phyloP scores from a whole-genome alignment of 2,797 vertebrate genomes.

The Adrianichthys oophorus region DNA sequence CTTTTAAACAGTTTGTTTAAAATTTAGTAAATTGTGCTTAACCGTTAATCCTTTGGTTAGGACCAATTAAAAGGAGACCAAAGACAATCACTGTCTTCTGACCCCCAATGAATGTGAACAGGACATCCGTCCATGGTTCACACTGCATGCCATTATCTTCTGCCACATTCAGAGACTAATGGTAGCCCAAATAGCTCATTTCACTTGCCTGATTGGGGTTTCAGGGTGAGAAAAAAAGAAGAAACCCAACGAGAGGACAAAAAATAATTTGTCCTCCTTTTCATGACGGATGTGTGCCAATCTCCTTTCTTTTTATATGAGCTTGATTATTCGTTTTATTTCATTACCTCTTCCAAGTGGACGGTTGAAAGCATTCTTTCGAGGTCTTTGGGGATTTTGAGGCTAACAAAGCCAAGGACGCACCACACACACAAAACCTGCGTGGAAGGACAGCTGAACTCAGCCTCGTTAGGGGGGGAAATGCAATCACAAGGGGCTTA shows the following conservation, averaged over 20 bases:
- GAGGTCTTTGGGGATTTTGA: constrained; percentile 60
- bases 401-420: constrained; percentile 68
- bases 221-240: constrained; percentile 31
- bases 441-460: constrained; percentile 67
- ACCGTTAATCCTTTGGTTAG: too few species aligned
- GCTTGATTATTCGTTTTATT: constrained; percentile 72
- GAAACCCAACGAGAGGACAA: constrained; percentile 54
- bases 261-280: constrained; percentile 69
- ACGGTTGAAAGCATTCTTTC: constrained; percentile 74
- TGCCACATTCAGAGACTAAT: constrained; percentile 1
- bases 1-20: too few species aligned
- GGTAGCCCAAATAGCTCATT: too few species aligned
- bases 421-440: constrained; percentile 19
- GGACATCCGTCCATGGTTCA: not conserved
- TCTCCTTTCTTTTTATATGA: constrained; percentile 67
- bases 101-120: constrained; percentile 16
- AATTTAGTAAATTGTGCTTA: too few species aligned
- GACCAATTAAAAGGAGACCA: constrained; percentile 3
- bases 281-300: constrained; percentile 64
- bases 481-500: constrained; percentile 74
- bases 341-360: constrained; percentile 76
- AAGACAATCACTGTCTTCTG: constrained; percentile 24
- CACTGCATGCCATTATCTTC: constrained; percentile 31
- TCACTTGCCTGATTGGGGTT: constrained; percentile 28
- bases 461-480: constrained; percentile 72